A percentile compares a stretch with the other conserved stretches of the same genome.
These are phyloP conservation scores for Brachyhypopomus gauderio DNA, from an alignment of 2,113 vertebrate species.

Conservation along the genomic window DNA sequence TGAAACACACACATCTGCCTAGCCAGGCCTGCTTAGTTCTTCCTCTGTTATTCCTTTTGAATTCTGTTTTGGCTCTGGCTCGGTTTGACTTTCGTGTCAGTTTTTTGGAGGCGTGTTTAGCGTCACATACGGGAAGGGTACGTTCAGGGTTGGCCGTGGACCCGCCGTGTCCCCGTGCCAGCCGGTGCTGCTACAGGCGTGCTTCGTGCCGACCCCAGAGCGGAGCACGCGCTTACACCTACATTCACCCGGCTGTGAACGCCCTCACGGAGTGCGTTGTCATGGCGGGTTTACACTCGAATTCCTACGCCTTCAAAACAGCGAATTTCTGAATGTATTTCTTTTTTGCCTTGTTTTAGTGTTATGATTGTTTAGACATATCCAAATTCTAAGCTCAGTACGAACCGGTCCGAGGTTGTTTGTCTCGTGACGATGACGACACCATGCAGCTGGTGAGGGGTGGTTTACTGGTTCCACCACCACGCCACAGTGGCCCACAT, in stretches of 20 bases:
- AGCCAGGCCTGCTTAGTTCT: slow-evolving; percentile 4
- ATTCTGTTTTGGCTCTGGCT: neutral
- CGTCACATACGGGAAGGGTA: neutral
- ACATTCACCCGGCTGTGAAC: neutral
- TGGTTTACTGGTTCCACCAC: neutral
- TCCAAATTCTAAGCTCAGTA: slow-evolving; percentile 14
- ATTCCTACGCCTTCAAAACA: neutral
- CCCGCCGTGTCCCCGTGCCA: neutral
- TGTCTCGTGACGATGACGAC: neutral
- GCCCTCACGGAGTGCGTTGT: neutral
- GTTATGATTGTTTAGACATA: neutral
- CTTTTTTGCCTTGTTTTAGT: neutral
- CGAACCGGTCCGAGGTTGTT: neutral
- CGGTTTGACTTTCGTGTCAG: neutral
- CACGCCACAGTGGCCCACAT: neutral
- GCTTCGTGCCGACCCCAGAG: neutral
- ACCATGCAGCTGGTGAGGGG: neutral
- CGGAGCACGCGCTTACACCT: neutral
- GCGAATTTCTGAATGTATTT: slow-evolving; percentile 7
- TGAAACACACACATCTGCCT: slow-evolving; percentile 37
- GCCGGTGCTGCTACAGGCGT: neutral
- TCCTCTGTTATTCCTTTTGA: neutral
- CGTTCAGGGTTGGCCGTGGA: neutral
- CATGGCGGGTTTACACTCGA: neutral
- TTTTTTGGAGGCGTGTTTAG: neutral